Conservation (phyloP, 2,797 vertebrate genomes). For the Argya squamiceps region DNA sequence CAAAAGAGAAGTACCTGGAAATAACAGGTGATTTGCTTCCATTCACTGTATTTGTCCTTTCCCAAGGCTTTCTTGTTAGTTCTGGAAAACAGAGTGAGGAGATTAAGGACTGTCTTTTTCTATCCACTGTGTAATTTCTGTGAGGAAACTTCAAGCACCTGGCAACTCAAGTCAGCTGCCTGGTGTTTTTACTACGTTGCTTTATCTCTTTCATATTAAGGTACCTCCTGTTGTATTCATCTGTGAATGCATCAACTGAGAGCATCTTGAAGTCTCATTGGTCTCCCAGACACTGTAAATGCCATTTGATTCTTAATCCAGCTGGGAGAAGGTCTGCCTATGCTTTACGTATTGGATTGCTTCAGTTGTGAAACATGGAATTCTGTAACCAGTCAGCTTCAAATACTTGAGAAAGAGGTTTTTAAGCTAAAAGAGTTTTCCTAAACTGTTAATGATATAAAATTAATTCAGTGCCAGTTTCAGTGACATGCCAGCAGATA, state of each 20-base stretch:
- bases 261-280: neutral
- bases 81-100: slow-evolving; percentile 74
- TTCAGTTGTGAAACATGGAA: neutral
- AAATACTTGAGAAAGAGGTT: neutral
- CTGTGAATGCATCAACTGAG: neutral
- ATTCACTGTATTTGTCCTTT: slow-evolving; percentile 95
- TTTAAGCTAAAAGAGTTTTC: neutral
- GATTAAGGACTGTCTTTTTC: neutral
- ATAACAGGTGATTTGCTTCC: slow-evolving; percentile 99
- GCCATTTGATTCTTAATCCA: neutral
- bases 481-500: neutral
- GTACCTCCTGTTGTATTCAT: neutral
- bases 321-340: neutral
- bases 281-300: neutral
- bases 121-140: neutral
- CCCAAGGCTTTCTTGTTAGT: slow-evolving; percentile 96
- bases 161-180: neutral
- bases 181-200: neutral
- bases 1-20: slow-evolving; percentile 84
- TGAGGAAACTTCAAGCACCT: neutral
- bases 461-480: neutral
- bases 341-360: neutral
- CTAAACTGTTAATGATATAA: neutral
- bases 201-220: neutral
- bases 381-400: neutral